These are phyloP conservation scores for Intellagama lesueurii DNA, from an alignment of 2,797 vertebrate genomes.

Conservation along the genomic window DNA sequence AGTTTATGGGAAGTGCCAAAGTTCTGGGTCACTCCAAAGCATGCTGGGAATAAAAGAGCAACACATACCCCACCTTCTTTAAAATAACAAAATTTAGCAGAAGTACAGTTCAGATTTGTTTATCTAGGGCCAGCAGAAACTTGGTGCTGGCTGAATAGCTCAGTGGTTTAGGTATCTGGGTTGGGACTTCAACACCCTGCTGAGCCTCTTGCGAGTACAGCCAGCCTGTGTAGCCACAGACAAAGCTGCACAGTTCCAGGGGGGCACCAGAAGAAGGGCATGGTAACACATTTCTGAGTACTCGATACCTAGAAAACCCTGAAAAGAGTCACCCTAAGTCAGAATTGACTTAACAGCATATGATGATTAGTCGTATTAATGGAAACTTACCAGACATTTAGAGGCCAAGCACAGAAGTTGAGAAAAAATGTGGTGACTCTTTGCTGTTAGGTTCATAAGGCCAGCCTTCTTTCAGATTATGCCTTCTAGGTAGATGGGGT, in stretches of 20 bases:
- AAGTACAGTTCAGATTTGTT: background rate
- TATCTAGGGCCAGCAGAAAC: background rate
- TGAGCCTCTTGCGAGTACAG: too few species aligned
- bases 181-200: too few species aligned
- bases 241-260: too few species aligned
- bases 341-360: too few species aligned
- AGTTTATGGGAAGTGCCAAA: too few species aligned
- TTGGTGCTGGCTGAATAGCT: too few species aligned
- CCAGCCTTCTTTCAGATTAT: background rate
- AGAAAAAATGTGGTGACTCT: background rate
- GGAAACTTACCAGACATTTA: background rate
- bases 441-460: background rate
- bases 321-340: too few species aligned
- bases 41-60: background rate
- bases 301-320: too few species aligned
- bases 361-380: background rate
- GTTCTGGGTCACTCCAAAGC: background rate
- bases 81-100: background rate
- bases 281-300: too few species aligned
- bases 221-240: too few species aligned
- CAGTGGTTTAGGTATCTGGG: too few species aligned
- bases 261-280: too few species aligned
- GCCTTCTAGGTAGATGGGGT: background rate
- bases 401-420: background rate
- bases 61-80: background rate